Evolutionary conservation across 2,888 invertebrate genomes (phyloP), one percentile per base, ranked within the genome.

Genomic region (Drosophila stalkeri): DNA sequence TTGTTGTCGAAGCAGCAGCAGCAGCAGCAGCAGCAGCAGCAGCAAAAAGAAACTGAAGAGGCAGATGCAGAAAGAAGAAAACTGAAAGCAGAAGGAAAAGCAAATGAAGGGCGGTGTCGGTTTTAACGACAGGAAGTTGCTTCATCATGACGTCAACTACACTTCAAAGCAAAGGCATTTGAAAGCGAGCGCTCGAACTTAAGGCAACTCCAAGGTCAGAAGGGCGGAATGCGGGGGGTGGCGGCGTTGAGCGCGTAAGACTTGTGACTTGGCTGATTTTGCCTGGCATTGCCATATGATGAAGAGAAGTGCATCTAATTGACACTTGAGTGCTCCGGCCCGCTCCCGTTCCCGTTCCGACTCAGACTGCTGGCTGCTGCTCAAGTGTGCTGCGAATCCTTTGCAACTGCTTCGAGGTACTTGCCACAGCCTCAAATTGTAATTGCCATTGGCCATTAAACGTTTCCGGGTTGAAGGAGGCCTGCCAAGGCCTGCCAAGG

Each of bases 261-360:
- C 59, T 65, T 71, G 57, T 77, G 77, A 66, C 59, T 66, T 54
- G 73, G 69, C 74, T 55, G 60, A 39, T 55, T 73, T n/a, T 61
- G 35, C n/a, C 49, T 51, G 66, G 39, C 72, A 59, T 52, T 70
- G 63, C 59, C 57, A 61, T 65, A 56, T 66, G 49, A 51, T 51
- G 64, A 70, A 65, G 72, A 70, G 81, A 88, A 88, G 84, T 84
- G 84, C 84, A 84, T 86, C 86, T 84, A 84, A 88, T 88, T 84
- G 84, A 88, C 86, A 84, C 84, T 88, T 70, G 84, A 84, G 86
- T 66, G 75, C 70, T 80, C 77, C 79, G 72, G 46, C 70, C 59
- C 18, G 60, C 47, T 72, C 59, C 41, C 3, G 72, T 72, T 82
- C 73, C 37, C 3, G 41, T 67, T 27, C 11, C 59, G 27, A 37